Base-by-base conservation (phyloP, 1,140 invertebrate species). In the Pinna nobilis region DNA sequence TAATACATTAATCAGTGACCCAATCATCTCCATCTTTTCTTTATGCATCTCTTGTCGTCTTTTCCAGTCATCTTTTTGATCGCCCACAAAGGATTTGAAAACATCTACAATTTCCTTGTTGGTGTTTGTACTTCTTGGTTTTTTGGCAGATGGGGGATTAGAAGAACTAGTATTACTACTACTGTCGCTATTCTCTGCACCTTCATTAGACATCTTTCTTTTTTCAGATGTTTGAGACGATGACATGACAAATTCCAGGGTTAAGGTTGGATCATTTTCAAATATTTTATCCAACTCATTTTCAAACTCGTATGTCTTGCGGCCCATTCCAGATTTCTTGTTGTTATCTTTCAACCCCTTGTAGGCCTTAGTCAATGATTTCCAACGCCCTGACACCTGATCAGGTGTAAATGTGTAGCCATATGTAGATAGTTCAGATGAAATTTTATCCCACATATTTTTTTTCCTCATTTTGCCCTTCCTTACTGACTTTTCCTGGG, bases 341-440 rank as follows among this genome's bases (percentile, higher is more conserved):
- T 73, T 55, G 13, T 35, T 23, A 35, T 67, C 70, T 49, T 67
- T 66, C 5, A 67, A 37, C 18, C 32, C 18, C 61, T 67, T 74
- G 64, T 74, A 68, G 18, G n/a, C 41, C n/a, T 44, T 41, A n/a
- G 50, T 51, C 1, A 74, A 6, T 35, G 71, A 55, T 41, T 74
- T 74, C 71, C 71, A 74, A 13, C 64, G 59, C 32, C 61, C 63
- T 7, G 25, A 39, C 35, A 74, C 55, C 51, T 74, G 64, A 9
- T 68, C 71, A 23, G 6, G n/a, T 33, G 37, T 49, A 28, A 49
- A 74, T 6, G 4, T 32, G n/a, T 67, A 67, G 25, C 25, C 25
- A 20, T 51, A 51, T 28, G 18, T 20, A 2, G n/a, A 2, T 23
- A 57, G 5, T 37, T 6, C 39, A 1, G 0, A 50, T 50, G 23